A percentile compares a stretch with the other conserved stretches of the same genome.
Evolutionary conservation across 2,113 vertebrate species (phyloP).

Genomic region (Ploceus nigricollis): DNA sequence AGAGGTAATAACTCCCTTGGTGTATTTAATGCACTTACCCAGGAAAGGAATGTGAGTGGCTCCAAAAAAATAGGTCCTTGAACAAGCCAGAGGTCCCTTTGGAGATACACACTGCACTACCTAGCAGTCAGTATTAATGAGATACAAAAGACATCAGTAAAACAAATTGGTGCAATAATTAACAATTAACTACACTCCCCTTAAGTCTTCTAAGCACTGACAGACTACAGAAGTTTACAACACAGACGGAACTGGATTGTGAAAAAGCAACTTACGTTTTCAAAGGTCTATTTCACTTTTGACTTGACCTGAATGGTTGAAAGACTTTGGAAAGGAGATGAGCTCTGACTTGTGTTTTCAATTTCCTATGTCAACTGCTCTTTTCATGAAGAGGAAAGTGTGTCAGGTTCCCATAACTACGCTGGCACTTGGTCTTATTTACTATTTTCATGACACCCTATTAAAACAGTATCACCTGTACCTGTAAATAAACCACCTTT

Average conservation of each 20-base stretch:
- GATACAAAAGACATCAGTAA: not conserved
- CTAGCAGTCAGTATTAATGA: conserved; percentile 63
- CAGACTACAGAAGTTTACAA: conserved; percentile 1
- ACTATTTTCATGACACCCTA: conserved; percentile 58
- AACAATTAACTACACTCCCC: not conserved
- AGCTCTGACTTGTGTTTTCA: conserved; percentile 42
- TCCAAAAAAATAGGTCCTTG: conserved; percentile 95
- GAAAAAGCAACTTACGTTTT: conserved; percentile 47
- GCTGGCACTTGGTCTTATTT: conserved; percentile 32
- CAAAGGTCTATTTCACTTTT: conserved; percentile 48
- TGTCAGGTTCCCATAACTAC: conserved; percentile 25
- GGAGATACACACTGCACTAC: conserved; percentile 91
- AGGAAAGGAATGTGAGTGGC: conserved; percentile 86
- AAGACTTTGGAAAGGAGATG: conserved; percentile 46
- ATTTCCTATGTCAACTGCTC: conserved; percentile 44
- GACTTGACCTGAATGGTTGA: conserved; percentile 40
- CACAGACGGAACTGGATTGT: conserved; percentile 6
- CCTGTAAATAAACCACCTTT: conserved; percentile 55
- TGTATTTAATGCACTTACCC: conserved; percentile 73
- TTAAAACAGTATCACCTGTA: conserved; percentile 41
- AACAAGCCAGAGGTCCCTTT: conserved; percentile 89
- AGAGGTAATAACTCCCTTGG: not conserved
- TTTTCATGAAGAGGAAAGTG: conserved; percentile 33
- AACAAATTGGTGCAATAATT: not conserved
- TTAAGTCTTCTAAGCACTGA: conserved; percentile 21